phyloP scores from a whole-genome alignment of 2,797 vertebrate genomes.

The Sebastes nivosus region DNA sequence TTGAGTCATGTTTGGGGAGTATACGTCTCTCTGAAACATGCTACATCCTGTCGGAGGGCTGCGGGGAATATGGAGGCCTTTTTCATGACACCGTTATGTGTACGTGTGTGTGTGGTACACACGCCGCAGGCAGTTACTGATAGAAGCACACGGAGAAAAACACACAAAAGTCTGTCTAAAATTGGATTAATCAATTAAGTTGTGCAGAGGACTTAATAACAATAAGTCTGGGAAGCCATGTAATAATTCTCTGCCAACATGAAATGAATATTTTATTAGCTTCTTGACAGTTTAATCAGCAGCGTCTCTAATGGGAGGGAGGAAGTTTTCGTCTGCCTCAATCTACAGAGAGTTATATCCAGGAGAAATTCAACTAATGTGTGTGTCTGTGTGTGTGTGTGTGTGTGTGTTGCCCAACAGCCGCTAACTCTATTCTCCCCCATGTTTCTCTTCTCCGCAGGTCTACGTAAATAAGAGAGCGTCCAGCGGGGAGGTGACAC shows the following conservation, averaged over 20 bases:
- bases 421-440: slow-evolving; percentile 33
- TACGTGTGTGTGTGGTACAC: not conserved
- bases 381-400: not conserved
- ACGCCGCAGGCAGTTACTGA: not conserved
- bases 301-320: slow-evolving; percentile 62
- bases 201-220: slow-evolving; percentile 62
- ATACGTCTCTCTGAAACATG: slow-evolving; percentile 43
- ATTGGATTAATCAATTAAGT: slow-evolving; percentile 63
- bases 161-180: slow-evolving; percentile 31
- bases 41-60: slow-evolving; percentile 43
- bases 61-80: slow-evolving; percentile 21
- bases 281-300: slow-evolving; percentile 80
- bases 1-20: slow-evolving; percentile 25
- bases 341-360: slow-evolving; percentile 48
- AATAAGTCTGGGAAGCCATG: slow-evolving; percentile 59
- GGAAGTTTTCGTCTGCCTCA: slow-evolving; percentile 42
- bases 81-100: not conserved
- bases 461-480: slow-evolving; percentile 84
- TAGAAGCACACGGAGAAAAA: slow-evolving; percentile 16
- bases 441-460: slow-evolving; percentile 66
- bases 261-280: slow-evolving; percentile 76
- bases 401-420: not conserved
- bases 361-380: slow-evolving; percentile 49
- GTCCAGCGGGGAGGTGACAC: slow-evolving; percentile 52
- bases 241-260: slow-evolving; percentile 67